These are phyloP conservation scores for Nomada fucata DNA, from an alignment of 2,888 invertebrate species.

Conservation along the genomic window DNA sequence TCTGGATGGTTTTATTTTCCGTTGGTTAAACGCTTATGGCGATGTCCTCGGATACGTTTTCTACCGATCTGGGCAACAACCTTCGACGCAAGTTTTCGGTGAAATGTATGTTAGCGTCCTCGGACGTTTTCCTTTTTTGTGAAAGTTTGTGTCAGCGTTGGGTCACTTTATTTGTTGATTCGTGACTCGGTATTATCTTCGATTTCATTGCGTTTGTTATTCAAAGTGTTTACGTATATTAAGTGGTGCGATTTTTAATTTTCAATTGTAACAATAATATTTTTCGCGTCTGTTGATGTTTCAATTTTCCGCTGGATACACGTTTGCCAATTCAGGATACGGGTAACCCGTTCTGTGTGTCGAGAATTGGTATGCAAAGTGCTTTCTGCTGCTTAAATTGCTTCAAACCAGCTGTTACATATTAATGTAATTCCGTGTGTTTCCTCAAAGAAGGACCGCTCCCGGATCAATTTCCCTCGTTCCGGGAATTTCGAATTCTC, in stretches of 20 bases:
- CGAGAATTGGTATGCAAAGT: slow-evolving; percentile 57
- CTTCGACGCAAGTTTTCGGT: no score
- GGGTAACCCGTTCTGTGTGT: slow-evolving; percentile 43
- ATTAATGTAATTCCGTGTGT: slow-evolving; percentile 53
- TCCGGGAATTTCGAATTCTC: slow-evolving; percentile 35
- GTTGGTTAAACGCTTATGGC: background rate
- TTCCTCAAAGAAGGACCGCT: slow-evolving; percentile 56
- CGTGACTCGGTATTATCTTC: no score
- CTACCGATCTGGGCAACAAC: no score
- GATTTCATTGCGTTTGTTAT: background rate
- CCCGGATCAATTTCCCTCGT: slow-evolving; percentile 49
- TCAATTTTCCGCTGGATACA: slow-evolving; percentile 34
- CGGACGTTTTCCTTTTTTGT: no score
- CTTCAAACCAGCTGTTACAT: slow-evolving; percentile 57
- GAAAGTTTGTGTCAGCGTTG: no score
- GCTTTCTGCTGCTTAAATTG: slow-evolving; percentile 56
- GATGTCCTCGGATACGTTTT: background rate
- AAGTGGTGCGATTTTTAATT: background rate
- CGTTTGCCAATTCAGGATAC: slow-evolving; percentile 43
- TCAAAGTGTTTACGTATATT: background rate
- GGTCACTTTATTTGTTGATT: no score
- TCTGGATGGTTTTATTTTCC: background rate
- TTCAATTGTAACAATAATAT: slow-evolving; percentile 6
- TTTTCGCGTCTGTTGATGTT: slow-evolving; percentile 10
- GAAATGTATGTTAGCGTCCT: no score